Conservation (phyloP, 1,140 invertebrate genomes). For the Temnothorax longispinosus region DNA sequence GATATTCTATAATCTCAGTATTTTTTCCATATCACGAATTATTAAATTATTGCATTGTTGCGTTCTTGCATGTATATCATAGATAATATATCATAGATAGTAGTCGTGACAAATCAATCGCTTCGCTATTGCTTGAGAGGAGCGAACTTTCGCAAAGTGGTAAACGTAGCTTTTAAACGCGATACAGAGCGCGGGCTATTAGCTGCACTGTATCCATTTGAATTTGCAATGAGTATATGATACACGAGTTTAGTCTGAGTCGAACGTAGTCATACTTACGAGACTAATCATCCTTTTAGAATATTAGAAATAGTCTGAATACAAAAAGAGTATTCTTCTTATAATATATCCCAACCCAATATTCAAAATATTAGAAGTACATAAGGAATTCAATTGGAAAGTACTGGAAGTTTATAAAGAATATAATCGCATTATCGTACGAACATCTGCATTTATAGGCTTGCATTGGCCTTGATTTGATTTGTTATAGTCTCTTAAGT, state of each 20-base stretch:
- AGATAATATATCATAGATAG: not conserved
- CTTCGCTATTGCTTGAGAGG: not conserved
- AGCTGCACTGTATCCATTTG: constrained; percentile 10
- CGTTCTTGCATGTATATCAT: not conserved
- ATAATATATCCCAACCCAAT: not conserved
- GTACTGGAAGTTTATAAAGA: not conserved
- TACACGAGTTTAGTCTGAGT: not conserved
- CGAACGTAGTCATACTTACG: not conserved
- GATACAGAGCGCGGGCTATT: constrained; percentile 3
- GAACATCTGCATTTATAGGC: not conserved
- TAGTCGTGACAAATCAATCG: constrained; percentile 40
- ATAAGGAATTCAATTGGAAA: constrained; percentile 8
- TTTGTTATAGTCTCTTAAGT: not conserved
- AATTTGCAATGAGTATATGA: constrained; percentile 27
- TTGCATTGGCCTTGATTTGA: not conserved
- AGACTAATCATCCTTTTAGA: no score
- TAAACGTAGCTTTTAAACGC: constrained; percentile 5
- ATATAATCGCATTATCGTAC: not conserved
- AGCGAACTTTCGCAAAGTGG: constrained; percentile 13
- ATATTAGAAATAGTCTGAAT: no score
- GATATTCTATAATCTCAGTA: not conserved
- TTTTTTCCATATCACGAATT: not conserved
- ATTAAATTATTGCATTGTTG: not conserved
- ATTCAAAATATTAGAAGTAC: not conserved
- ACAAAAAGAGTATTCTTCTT: no score